Conservation (phyloP, 2,113 vertebrate species). For the Hippotragus niger region DNA sequence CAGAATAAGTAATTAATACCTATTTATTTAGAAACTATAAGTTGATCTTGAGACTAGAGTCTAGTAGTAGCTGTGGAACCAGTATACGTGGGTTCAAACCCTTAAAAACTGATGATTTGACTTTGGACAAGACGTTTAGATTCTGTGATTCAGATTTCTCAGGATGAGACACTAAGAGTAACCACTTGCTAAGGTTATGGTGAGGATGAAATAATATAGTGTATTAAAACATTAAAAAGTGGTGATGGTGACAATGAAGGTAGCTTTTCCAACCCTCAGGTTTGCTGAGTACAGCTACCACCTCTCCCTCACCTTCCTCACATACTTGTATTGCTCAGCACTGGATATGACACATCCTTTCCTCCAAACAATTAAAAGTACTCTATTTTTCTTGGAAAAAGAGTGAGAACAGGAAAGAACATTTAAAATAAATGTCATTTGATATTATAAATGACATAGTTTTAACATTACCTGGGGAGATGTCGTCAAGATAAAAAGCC, state of each 20-base stretch:
- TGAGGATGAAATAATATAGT: background rate
- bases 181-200: background rate
- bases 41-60: background rate
- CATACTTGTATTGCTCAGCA: fast-evolving
- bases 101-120: background rate
- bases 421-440: constrained; percentile 22
- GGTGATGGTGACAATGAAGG: background rate
- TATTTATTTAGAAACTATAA: background rate
- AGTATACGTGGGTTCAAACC: background rate
- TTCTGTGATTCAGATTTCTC: background rate
- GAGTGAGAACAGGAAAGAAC: constrained; percentile 16
- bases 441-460: constrained; percentile 31
- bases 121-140: background rate
- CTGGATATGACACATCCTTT: background rate
- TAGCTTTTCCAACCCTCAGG: background rate
- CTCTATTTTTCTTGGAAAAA: background rate
- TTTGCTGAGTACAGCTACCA: background rate
- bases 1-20: background rate
- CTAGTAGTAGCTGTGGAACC: background rate
- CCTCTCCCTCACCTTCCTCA: background rate
- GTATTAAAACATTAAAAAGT: background rate
- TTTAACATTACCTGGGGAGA: constrained; percentile 45
- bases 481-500: constrained; percentile 16
- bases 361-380: background rate
- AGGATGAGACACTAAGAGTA: background rate